Conservation (phyloP, 2,888 invertebrate genomes). For the Tetanocera ferruginea region DNA sequence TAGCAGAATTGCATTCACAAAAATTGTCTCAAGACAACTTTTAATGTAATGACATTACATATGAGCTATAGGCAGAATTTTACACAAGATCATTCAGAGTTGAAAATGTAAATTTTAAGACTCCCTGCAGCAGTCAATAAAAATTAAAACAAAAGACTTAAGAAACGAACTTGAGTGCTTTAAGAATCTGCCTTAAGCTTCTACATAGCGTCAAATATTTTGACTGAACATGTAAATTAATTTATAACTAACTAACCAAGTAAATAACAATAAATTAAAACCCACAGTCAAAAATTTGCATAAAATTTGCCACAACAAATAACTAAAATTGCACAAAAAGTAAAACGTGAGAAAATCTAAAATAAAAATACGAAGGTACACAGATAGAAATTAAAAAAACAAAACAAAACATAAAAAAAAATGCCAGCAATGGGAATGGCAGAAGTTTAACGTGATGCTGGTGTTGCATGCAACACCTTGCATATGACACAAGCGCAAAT, state of each 20-base stretch:
- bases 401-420: too few relatives aligned
- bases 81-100: too few relatives aligned
- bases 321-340: slow-evolving; percentile 36
- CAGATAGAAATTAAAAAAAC: background rate
- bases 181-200: too few relatives aligned
- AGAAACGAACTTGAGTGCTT: background rate
- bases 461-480: background rate
- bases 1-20: too few relatives aligned
- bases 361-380: background rate
- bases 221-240: background rate
- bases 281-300: background rate
- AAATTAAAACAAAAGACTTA: background rate
- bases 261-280: background rate
- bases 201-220: background rate
- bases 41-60: too few relatives aligned
- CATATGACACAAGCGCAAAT: too few relatives aligned
- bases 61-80: too few relatives aligned
- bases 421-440: background rate
- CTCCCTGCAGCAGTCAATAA: too few relatives aligned
- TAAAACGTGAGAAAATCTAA: slow-evolving; percentile 65
- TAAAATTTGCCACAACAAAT: background rate
- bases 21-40: too few relatives aligned
- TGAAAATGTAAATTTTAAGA: too few relatives aligned
- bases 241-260: background rate
- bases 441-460: background rate